Percentiles rank a stretch among this genome's conserved stretches.
These are phyloP conservation scores for Anastrepha ludens DNA, from an alignment of 1,140 invertebrate genomes.

Conservation along the genomic window DNA sequence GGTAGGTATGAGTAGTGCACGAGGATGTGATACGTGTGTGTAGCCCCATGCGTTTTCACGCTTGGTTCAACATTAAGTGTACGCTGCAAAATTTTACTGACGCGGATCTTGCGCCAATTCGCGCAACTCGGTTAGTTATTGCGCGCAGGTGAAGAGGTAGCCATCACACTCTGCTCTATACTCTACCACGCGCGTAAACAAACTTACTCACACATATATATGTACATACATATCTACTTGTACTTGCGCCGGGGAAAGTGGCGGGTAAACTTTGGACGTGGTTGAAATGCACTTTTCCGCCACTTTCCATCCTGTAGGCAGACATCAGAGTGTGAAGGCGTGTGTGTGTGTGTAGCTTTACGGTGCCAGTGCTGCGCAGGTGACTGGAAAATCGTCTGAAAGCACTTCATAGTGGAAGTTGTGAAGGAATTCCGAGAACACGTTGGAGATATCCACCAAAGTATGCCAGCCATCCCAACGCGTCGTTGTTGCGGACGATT, in stretches of 20 bases:
- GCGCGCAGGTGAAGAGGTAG: background rate
- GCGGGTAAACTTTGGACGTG: conserved; percentile 13
- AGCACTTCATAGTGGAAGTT: background rate
- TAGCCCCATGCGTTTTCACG: conserved; percentile 12
- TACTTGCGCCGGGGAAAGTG: conserved; percentile 3
- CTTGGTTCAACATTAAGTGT: conserved; percentile 23
- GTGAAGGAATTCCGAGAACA: background rate
- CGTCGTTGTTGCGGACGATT: background rate
- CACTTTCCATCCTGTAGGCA: conserved; percentile 14
- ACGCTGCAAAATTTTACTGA: background rate
- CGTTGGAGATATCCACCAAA: background rate
- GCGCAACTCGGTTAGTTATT: background rate
- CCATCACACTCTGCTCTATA: background rate
- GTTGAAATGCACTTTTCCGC: conserved; percentile 20
- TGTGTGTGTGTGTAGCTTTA: background rate
- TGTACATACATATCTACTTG: background rate
- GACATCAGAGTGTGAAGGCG: background rate
- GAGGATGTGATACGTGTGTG: background rate
- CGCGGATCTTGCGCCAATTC: background rate
- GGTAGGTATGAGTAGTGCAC: background rate
- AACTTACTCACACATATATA: background rate
- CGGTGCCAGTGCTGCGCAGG: background rate
- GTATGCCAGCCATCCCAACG: background rate
- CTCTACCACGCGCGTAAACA: background rate
- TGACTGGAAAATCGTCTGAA: background rate